phyloP scores from a whole-genome alignment of 1,140 invertebrate genomes.

The Asobara japonica region DNA sequence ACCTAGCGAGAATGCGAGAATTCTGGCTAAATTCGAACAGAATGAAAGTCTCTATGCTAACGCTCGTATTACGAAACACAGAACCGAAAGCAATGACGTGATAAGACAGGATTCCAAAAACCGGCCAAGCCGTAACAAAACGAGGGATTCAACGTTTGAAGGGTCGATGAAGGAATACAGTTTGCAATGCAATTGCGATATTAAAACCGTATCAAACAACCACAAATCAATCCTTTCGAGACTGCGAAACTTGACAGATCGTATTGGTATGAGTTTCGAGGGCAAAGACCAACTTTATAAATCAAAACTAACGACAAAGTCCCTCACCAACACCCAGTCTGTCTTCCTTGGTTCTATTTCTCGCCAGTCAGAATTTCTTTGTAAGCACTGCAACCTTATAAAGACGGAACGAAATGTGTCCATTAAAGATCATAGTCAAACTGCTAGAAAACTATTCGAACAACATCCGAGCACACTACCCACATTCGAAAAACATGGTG shows the following conservation, averaged over 20 bases:
- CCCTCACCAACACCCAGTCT: constrained; percentile 55
- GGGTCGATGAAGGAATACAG: constrained; percentile 14
- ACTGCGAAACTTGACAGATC: constrained; percentile 58
- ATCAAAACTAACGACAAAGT: constrained; percentile 45
- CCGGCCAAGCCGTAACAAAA: constrained; percentile 13
- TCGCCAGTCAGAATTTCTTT: constrained; percentile 43
- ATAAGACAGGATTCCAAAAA: constrained; percentile 37
- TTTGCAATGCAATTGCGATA: constrained; percentile 55
- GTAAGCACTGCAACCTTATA: constrained; percentile 56
- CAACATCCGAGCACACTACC: constrained; percentile 61
- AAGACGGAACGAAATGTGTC: constrained; percentile 45
- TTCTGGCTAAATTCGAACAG: constrained; percentile 54
- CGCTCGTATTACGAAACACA: constrained; percentile 26
- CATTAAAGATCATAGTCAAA: constrained; percentile 29
- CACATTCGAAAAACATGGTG: constrained; percentile 55
- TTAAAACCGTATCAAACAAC: constrained; percentile 49
- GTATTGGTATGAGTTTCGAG: constrained; percentile 61
- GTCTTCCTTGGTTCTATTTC: constrained; percentile 40
- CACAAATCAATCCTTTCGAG: constrained; percentile 59
- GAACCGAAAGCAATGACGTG: constrained; percentile 48
- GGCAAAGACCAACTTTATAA: constrained; percentile 52
- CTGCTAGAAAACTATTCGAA: constrained; percentile 45
- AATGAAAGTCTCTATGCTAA: constrained; percentile 44
- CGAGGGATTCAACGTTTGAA: constrained; percentile 26
- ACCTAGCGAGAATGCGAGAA: constrained; percentile 54